Percentiles rank a stretch among this genome's conserved stretches.
Evolutionary conservation across 2,113 vertebrate species (phyloP).

Genomic region (Tragulus kanchil): DNA sequence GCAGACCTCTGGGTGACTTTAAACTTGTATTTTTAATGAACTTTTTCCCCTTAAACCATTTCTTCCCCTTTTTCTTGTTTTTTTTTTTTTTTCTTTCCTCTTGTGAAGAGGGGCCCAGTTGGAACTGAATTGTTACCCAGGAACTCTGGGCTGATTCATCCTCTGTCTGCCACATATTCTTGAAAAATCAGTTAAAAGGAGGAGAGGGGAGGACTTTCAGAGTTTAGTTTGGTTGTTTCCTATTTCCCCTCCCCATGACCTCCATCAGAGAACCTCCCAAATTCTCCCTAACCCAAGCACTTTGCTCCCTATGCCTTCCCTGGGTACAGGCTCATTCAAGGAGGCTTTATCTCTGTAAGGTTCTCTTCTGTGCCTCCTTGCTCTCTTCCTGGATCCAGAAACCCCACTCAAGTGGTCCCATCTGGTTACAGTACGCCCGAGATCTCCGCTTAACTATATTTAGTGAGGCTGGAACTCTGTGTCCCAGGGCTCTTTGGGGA

Average conservation of each 20-base stretch:
- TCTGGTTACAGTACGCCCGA: not conserved
- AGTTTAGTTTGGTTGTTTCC: not conserved
- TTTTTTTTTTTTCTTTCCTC: not conserved
- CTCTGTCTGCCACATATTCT: not conserved
- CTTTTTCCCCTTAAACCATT: not conserved
- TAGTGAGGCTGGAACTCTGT: not conserved
- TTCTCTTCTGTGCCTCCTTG: not conserved
- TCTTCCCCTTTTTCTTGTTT: not conserved
- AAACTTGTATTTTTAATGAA: constrained; percentile 46
- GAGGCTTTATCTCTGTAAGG: not conserved
- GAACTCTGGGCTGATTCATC: constrained; percentile 29
- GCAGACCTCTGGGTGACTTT: constrained; percentile 30
- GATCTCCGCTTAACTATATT: not conserved
- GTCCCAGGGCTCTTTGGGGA: constrained; percentile 22
- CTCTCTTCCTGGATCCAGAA: not conserved
- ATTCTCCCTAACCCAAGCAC: not conserved
- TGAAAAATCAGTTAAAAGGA: not conserved
- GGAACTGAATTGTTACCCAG: constrained; percentile 7
- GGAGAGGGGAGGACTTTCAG: not conserved
- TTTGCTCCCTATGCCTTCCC: not conserved
- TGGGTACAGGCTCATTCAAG: not conserved
- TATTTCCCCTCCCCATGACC: no score
- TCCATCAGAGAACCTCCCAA: not conserved
- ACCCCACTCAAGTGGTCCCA: not conserved
- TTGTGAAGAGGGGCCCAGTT: not conserved